A percentile compares a stretch with the other conserved stretches of the same genome.
Conservation (phyloP, 2,888 invertebrate genomes). For the Callimorpha dominula region DNA sequence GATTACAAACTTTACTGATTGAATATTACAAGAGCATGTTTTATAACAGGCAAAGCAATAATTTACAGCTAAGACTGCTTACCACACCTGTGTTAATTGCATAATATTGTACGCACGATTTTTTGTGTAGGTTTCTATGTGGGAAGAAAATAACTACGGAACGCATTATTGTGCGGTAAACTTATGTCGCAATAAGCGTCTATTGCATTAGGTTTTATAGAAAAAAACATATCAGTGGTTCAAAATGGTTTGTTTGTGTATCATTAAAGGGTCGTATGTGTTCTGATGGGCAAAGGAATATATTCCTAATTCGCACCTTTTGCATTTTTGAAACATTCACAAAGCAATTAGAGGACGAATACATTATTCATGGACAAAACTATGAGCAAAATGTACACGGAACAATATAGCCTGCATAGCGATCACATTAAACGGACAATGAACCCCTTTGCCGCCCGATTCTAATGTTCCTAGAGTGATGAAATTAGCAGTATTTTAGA, state of each 20-base stretch:
- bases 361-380: slow-evolving; percentile 45
- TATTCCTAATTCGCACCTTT: neutral
- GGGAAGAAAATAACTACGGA: slow-evolving; percentile 14
- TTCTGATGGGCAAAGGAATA: neutral
- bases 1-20: neutral
- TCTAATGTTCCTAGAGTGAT: slow-evolving; percentile 35
- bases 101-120: slow-evolving; percentile 10
- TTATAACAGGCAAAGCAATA: neutral
- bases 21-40: neutral
- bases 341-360: slow-evolving; percentile 25
- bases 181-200: slow-evolving; percentile 11
- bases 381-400: slow-evolving; percentile 38
- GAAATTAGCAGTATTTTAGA: slow-evolving; percentile 28
- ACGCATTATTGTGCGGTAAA: neutral
- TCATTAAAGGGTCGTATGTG: neutral
- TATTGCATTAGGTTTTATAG: neutral
- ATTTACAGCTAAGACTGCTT: neutral
- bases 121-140: slow-evolving; percentile 23
- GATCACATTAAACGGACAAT: slow-evolving; percentile 72
- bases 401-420: slow-evolving; percentile 59
- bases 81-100: neutral
- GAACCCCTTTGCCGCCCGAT: slow-evolving; percentile 68
- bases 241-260: neutral
- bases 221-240: neutral
- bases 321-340: neutral